A percentile compares a stretch with the other conserved stretches of the same genome.
These are phyloP conservation scores for Urocynchramus pylzowi DNA, from an alignment of 2,113 vertebrate genomes.

Conservation along the genomic window DNA sequence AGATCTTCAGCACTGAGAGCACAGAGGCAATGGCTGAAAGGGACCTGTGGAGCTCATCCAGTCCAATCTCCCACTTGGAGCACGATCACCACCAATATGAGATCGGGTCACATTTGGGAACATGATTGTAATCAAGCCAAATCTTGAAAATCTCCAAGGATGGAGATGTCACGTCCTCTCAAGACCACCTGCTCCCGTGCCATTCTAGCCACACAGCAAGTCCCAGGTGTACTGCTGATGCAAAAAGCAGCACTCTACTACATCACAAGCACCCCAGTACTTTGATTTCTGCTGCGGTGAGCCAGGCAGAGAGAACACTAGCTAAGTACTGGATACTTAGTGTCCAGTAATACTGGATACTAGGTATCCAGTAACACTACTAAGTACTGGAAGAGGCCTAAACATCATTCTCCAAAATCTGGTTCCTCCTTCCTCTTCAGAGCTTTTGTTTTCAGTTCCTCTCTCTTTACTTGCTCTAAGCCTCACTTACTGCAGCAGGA, in stretches of 20 bases:
- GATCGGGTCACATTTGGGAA: not conserved
- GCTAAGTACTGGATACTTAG: not conserved
- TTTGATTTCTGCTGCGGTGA: not conserved
- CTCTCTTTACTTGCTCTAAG: not conserved
- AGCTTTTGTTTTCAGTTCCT: not conserved
- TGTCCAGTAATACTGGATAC: not conserved
- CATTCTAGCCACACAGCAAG: not conserved
- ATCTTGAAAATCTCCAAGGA: not conserved
- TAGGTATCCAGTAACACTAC: not conserved
- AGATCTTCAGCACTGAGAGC: not conserved
- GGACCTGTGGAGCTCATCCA: not conserved
- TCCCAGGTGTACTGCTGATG: not conserved
- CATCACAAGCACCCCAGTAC: not conserved
- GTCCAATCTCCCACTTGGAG: not conserved
- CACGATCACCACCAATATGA: not conserved
- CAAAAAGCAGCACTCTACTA: not conserved
- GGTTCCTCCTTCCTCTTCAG: not conserved
- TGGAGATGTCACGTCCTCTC: not conserved
- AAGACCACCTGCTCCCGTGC: accelerated
- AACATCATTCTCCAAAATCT: not conserved
- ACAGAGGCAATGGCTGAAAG: not conserved
- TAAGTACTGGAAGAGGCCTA: not conserved
- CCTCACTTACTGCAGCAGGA: not conserved
- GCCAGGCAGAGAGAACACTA: accelerated
- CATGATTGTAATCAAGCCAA: not conserved